These are phyloP conservation scores for Lepidurus couesii DNA, from an alignment of 1,140 invertebrate species.

Conservation along the genomic window DNA sequence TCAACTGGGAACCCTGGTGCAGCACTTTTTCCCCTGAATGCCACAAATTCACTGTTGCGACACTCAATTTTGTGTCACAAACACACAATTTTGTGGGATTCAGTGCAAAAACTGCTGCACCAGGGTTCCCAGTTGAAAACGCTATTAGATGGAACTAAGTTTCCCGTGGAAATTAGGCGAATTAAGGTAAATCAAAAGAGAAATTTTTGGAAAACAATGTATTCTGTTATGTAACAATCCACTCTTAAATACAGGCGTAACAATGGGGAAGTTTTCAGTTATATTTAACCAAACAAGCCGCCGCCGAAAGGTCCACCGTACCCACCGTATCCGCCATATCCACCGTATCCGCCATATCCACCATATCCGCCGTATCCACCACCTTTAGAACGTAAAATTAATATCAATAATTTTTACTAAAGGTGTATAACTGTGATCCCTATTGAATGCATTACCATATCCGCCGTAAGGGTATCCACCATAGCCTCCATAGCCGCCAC, in stretches of 20 bases:
- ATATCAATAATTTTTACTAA: background rate
- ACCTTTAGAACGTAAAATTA: background rate
- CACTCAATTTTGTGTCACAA: too few relatives aligned
- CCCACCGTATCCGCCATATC: background rate
- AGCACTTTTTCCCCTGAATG: too few relatives aligned
- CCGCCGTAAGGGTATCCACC: constrained; percentile 2
- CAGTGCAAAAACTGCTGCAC: too few relatives aligned
- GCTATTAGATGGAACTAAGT: too few relatives aligned
- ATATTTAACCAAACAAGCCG: background rate
- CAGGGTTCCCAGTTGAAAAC: too few relatives aligned
- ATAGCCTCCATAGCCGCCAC: background rate
- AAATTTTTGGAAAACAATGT: background rate
- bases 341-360: background rate
- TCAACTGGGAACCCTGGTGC: too few relatives aligned
- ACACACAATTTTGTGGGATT: too few relatives aligned
- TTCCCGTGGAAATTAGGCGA: too few relatives aligned
- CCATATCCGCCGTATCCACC: background rate
- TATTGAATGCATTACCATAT: background rate
- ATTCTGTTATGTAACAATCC: constrained; percentile 20
- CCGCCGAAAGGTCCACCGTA: background rate
- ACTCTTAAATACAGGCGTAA: background rate
- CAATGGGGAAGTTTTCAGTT: background rate
- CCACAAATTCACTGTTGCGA: too few relatives aligned
- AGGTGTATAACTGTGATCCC: background rate
- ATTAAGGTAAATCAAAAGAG: too few relatives aligned